Conservation (phyloP, 2,888 invertebrate species). For the Plagodis dolabraria region DNA sequence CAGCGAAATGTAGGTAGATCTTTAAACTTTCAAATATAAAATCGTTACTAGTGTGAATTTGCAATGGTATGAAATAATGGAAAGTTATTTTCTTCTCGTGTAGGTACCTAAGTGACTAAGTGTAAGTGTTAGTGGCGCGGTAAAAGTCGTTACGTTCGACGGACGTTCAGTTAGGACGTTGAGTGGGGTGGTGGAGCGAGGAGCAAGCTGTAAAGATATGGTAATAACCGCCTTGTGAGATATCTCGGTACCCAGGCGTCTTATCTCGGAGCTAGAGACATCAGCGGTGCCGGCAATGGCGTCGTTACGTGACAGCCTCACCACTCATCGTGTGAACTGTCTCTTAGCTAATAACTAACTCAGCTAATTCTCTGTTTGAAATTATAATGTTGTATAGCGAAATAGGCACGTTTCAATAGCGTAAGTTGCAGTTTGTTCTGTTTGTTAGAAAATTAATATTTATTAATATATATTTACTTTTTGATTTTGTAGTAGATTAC, state of each 20-base stretch:
- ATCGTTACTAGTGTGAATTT: constrained; percentile 20
- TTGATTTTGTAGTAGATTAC: too few species aligned
- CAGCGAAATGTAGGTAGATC: too few species aligned
- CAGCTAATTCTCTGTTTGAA: constrained; percentile 32
- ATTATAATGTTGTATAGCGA: constrained; percentile 11
- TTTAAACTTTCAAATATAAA: constrained; percentile 13
- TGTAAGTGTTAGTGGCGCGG: constrained; percentile 10
- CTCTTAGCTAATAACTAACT: too few species aligned
- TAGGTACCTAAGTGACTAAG: too few species aligned
- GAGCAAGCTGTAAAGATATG: constrained; percentile 47
- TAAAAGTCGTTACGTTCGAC: constrained; percentile 20
- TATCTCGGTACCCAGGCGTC: constrained; percentile 48
- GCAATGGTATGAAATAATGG: constrained; percentile 17
- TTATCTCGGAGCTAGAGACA: constrained; percentile 48
- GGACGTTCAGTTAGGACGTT: constrained; percentile 31
- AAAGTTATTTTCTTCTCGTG: constrained; percentile 22
- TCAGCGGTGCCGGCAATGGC: constrained; percentile 43
- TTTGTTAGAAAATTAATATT: too few species aligned
- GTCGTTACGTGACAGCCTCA: constrained; percentile 44
- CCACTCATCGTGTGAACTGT: constrained; percentile 34
- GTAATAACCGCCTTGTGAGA: constrained; percentile 52
- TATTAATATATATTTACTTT: too few species aligned
- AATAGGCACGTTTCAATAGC: background rate
- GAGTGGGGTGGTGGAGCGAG: constrained; percentile 33
- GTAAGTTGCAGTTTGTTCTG: too few species aligned